Conservation (phyloP, 2,797 vertebrate genomes). For the Numenius phaeopus region DNA sequence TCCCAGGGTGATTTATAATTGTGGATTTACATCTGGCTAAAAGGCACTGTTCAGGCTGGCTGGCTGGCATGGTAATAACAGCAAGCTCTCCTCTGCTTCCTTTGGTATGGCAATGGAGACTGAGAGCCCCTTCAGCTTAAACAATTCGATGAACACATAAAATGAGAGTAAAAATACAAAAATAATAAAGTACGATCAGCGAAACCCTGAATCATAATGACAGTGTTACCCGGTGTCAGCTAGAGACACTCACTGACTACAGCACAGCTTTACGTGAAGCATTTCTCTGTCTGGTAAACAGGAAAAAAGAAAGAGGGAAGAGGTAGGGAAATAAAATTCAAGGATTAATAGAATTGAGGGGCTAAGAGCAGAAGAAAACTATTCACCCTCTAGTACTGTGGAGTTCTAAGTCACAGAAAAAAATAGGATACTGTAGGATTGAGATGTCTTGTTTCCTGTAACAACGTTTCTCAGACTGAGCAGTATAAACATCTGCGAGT, state of each 20-base stretch:
- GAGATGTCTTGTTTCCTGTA: background rate
- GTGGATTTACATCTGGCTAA: conserved; percentile 47
- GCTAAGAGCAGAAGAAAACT: background rate
- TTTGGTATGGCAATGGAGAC: background rate
- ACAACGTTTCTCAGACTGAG: background rate
- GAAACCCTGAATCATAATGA: conserved; percentile 43
- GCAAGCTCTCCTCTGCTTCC: background rate
- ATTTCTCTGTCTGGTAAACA: background rate
- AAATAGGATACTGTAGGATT: background rate
- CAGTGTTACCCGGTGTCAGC: background rate
- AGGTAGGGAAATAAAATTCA: background rate
- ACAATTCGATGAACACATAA: background rate
- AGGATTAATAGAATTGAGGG: background rate
- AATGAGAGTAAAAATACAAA: conserved; percentile 27
- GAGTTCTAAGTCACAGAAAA: background rate
- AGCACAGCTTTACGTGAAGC: background rate
- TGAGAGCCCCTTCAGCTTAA: conserved; percentile 11
- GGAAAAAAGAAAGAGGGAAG: background rate
- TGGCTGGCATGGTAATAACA: conserved; percentile 40
- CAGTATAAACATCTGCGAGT: background rate
- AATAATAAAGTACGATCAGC: conserved; percentile 16
- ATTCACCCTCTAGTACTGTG: background rate
- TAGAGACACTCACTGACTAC: background rate
- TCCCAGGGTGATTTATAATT: conserved; percentile 45
- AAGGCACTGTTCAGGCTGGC: conserved; percentile 19